Conservation (phyloP, 2,888 invertebrate genomes). For the Epinotia brunnichana region DNA sequence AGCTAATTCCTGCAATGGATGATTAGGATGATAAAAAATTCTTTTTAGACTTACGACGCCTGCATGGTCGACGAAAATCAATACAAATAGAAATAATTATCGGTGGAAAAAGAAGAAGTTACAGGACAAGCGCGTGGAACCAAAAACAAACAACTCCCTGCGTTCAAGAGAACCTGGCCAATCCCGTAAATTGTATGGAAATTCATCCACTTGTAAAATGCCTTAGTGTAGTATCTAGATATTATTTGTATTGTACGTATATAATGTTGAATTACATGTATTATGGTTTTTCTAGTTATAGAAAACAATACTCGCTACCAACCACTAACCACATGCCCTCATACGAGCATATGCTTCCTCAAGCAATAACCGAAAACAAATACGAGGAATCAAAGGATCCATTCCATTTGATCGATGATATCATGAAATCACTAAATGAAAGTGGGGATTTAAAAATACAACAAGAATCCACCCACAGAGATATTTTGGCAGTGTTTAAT, state of each 20-base stretch:
- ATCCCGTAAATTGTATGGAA: slow-evolving; percentile 21
- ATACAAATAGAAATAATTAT: slow-evolving; percentile 29
- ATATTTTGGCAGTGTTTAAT: slow-evolving; percentile 51
- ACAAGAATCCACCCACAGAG: neutral
- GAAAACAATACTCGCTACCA: slow-evolving; percentile 3
- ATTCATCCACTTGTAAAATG: neutral
- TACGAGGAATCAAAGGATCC: slow-evolving; percentile 34
- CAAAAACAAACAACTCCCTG: neutral
- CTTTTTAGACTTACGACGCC: slow-evolving; percentile 20
- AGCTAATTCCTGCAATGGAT: no score
- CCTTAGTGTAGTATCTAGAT: neutral
- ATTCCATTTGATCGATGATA: slow-evolving; percentile 52
- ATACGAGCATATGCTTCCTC: slow-evolving; percentile 46
- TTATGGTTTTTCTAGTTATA: slow-evolving; percentile 1
- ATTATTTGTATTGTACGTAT: neutral
- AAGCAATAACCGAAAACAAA: slow-evolving; percentile 42
- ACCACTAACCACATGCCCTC: neutral
- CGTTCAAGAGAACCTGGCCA: slow-evolving; percentile 5
- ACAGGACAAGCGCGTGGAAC: slow-evolving; percentile 20
- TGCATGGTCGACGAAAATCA: neutral
- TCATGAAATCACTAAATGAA: slow-evolving; percentile 57
- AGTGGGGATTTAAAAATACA: slow-evolving; percentile 22
- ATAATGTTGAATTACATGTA: neutral
- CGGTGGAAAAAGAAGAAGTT: slow-evolving; percentile 35
- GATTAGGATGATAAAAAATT: neutral